phyloP scores from a whole-genome alignment of 2,797 vertebrate species.

The Halcyon leucocephala region DNA sequence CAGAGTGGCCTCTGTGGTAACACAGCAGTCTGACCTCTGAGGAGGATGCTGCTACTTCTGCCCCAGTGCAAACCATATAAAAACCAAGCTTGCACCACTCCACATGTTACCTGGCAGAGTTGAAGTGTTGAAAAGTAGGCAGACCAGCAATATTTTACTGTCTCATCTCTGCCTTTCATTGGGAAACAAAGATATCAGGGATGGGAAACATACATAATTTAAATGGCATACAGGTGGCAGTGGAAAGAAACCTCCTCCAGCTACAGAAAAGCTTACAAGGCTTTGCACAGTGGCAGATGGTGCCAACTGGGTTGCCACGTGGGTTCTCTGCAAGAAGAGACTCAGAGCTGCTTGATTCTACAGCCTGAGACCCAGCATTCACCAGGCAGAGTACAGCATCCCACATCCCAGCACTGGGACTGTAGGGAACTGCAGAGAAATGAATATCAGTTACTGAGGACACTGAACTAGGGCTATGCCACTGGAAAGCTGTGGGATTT shows the following conservation, averaged over 20 bases:
- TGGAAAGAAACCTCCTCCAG: neutral
- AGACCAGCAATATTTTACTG: neutral
- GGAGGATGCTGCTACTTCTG: neutral
- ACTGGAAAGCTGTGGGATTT: neutral
- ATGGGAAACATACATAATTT: neutral
- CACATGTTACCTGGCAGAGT: neutral
- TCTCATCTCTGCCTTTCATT: neutral
- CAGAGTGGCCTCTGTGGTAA: neutral
- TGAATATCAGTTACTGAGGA: neutral
- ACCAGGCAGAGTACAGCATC: neutral
- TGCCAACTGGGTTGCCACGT: neutral
- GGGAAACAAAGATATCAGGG: neutral
- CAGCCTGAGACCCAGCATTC: neutral
- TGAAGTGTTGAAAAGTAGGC: neutral
- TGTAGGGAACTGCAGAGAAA: neutral
- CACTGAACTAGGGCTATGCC: neutral
- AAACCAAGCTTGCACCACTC: neutral
- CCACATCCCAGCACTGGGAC: neutral
- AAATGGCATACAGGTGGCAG: neutral
- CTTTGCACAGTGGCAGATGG: neutral
- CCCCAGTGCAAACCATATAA: neutral
- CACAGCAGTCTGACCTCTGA: accelerated
- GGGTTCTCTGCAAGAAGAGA: neutral
- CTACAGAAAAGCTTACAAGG: neutral
- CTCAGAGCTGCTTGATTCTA: neutral